phyloP scores from a whole-genome alignment of 1,140 invertebrate genomes.

The Cotesia vestalis region DNA sequence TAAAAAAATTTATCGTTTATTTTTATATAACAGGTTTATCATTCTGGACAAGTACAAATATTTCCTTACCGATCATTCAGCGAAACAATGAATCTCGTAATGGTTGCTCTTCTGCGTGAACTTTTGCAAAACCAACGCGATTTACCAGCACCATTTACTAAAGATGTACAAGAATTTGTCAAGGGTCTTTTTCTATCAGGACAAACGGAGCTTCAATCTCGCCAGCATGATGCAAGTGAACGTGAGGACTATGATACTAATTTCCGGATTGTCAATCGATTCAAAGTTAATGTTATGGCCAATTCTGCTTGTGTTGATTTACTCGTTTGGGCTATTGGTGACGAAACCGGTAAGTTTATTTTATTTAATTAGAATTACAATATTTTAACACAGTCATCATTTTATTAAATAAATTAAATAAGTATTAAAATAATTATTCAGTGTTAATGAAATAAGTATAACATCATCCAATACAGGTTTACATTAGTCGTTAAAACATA shows the following conservation, averaged over 20 bases:
- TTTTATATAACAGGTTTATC: conserved; percentile 52
- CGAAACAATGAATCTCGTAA: conserved; percentile 92
- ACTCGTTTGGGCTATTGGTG: conserved; percentile 95
- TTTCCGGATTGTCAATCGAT: conserved; percentile 83
- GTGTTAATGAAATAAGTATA: too few species aligned
- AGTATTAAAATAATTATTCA: too few species aligned
- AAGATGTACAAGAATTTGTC: conserved; percentile 93
- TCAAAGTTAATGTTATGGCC: conserved; percentile 95
- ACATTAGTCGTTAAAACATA: not conserved
- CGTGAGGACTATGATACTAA: conserved; percentile 83
- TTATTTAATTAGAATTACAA: conserved; percentile 28
- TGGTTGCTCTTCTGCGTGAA: conserved; percentile 91
- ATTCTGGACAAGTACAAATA: conserved; percentile 70
- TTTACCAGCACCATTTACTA: conserved; percentile 87
- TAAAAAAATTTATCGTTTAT: conserved; percentile 14
- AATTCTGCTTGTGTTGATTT: conserved; percentile 97
- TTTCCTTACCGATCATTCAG: conserved; percentile 93
- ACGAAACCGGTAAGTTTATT: conserved; percentile 85
- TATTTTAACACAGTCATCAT: too few species aligned
- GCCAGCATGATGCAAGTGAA: conserved; percentile 83
- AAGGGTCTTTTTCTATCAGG: conserved; percentile 87
- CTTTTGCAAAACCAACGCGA: conserved; percentile 90
- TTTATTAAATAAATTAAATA: too few species aligned
- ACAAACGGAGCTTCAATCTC: conserved; percentile 89
- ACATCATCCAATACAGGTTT: not conserved